Base-by-base conservation (phyloP, 2,888 invertebrate genomes). In the Athalia cordata region DNA sequence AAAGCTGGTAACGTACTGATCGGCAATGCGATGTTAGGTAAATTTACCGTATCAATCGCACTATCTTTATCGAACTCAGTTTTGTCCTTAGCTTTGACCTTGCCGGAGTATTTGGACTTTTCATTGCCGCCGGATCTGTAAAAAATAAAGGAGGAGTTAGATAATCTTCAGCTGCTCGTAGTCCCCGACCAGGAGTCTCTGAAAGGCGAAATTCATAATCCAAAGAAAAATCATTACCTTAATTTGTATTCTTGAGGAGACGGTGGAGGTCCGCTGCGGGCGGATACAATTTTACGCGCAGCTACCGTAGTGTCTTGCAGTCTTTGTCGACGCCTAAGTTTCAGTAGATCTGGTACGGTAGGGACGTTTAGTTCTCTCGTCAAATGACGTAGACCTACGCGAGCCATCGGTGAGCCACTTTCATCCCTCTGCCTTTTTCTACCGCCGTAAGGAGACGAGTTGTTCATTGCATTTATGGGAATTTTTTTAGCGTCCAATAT, bases 401-500 rank as follows among this genome's bases (percentile, higher is more conserved):
- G 84, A 11, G 85, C 64, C 3, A 86, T 79, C 5, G 86, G 79
- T 0, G 77, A 52, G 9, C 77, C 67, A 11, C 81, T 80, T n/a
- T 86, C 85, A 43, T 85, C 85, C 29, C 85, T 81, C 5, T 80
- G 5, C 72, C 87, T 79, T 68, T 87, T 88, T 45, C 81, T 86
- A 29, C 50, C 61, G 81, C 81, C 67, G 80, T 45, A 61, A n/a
- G 49, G 43, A 47, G 75, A 55, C 9, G 66, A 47, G 43, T 52
- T 62, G 50, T 83, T 87, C 79, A 87, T 90, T 49, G 88, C 82
- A 59, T 84, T 89, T n/a, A 91, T 83, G 3, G 96, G 95, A 88
- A 96, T 95, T 86, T 95, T 94, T 86, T 94, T 95, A 1, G 95
- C 96, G 88, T 97, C 96, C 65, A 92, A 92, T 74, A 96, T 90